Percentiles rank a stretch among this genome's conserved stretches.
Conservation (phyloP, 1,140 invertebrate species). For the Plectus sambesii region DNA sequence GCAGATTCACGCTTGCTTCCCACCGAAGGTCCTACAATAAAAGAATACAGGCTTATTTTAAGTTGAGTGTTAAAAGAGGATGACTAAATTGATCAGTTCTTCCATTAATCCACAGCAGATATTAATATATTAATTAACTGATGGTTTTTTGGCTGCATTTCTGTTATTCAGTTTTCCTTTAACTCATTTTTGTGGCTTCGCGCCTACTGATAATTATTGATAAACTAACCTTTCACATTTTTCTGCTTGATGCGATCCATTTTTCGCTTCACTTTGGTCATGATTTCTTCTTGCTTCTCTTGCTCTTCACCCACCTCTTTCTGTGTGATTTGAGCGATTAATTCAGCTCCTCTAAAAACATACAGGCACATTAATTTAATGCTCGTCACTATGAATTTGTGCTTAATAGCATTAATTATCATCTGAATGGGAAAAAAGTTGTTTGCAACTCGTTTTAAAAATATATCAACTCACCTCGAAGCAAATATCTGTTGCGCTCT, state of each 20-base stretch:
- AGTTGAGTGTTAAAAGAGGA: no score
- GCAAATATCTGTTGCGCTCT: slow-evolving; percentile 83
- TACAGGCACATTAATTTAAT: neutral
- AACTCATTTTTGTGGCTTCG: no score
- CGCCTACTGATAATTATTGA: no score
- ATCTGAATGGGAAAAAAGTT: neutral
- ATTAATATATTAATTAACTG: no score
- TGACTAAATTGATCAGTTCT: no score
- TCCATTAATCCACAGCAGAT: no score
- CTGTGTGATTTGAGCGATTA: slow-evolving; percentile 75
- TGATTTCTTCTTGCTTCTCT: slow-evolving; percentile 67
- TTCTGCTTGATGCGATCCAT: slow-evolving; percentile 77
- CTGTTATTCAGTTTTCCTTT: no score
- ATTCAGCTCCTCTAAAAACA: slow-evolving; percentile 67
- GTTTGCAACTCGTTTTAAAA: slow-evolving; percentile 1
- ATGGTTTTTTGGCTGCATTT: no score
- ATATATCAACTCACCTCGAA: slow-evolving; percentile 53
- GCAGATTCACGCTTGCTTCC: no score
- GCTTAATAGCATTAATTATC: neutral
- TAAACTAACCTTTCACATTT: slow-evolving; percentile 28
- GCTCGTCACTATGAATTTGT: neutral
- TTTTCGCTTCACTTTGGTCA: slow-evolving; percentile 86
- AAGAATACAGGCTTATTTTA: no score
- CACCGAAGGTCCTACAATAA: no score
- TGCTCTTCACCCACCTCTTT: slow-evolving; percentile 76